A percentile compares a stretch with the other conserved stretches of the same genome.
Evolutionary conservation across 2,888 invertebrate species (phyloP).

Genomic region (Agrochola macilenta): DNA sequence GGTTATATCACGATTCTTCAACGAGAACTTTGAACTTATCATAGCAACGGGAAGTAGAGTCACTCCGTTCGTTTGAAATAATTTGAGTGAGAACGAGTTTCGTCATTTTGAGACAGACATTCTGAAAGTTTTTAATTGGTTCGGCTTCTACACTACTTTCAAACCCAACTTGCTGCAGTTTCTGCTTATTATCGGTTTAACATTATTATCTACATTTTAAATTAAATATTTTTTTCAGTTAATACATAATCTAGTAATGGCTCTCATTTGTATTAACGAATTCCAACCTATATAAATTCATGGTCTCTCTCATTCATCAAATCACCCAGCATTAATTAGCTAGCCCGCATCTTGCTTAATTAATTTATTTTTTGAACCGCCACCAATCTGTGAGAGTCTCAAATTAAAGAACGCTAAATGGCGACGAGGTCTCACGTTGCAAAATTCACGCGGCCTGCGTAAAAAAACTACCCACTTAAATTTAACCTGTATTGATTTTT

Average conservation of each 20-base stretch:
- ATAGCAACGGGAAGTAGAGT: neutral
- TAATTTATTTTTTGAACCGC: neutral
- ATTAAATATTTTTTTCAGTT: neutral
- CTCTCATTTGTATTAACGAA: neutral
- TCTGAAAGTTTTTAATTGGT: constrained; percentile 1
- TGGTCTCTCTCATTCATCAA: neutral
- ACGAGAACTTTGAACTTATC: constrained; percentile 42
- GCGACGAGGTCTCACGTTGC: constrained; percentile 7
- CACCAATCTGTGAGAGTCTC: neutral
- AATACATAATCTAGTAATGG: neutral
- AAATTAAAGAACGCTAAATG: constrained; percentile 7
- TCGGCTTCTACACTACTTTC: neutral
- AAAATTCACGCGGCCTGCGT: neutral
- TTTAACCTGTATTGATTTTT: neutral
- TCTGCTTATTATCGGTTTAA: neutral
- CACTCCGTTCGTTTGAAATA: constrained; percentile 5
- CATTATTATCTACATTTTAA: neutral
- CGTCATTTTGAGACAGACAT: neutral
- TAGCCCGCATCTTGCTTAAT: constrained; percentile 13
- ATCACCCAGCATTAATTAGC: neutral
- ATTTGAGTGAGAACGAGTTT: neutral
- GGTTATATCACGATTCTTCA: constrained; percentile 58
- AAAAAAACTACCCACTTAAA: neutral
- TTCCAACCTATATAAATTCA: constrained; percentile 4
- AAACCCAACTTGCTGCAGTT: neutral